Evolutionary conservation across 2,797 vertebrate species (phyloP).

Genomic region (Alectoris magna): DNA sequence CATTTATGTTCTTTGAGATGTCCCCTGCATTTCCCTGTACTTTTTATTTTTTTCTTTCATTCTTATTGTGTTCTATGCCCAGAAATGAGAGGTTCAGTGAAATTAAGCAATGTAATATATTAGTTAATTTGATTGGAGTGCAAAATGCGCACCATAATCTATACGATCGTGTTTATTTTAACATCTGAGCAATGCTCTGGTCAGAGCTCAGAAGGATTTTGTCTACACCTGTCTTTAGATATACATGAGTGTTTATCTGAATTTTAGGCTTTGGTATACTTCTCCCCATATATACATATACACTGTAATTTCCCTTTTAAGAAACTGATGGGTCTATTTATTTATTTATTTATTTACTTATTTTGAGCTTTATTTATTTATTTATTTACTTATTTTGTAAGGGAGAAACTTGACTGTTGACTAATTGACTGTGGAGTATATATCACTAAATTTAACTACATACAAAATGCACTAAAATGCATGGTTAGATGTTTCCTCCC

Average conservation of each 20-base stretch:
- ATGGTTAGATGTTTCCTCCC: not conserved
- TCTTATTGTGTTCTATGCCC: not conserved
- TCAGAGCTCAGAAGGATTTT: not conserved
- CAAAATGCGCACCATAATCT: not conserved
- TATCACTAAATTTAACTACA: not conserved
- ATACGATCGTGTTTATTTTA: not conserved
- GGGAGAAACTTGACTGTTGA: not conserved
- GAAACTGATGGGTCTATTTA: not conserved
- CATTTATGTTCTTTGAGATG: conserved; percentile 1
- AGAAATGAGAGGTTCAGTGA: not conserved
- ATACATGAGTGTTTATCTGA: not conserved
- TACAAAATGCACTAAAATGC: not conserved
- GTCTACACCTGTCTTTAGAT: not conserved
- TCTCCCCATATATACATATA: not conserved
- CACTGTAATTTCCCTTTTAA: not conserved
- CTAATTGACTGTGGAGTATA: not conserved
- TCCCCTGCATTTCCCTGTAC: conserved; percentile 24
- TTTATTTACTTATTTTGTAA: not conserved
- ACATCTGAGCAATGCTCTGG: not conserved
- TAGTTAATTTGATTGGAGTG: not conserved
- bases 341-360: not conserved
- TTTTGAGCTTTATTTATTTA: not conserved
- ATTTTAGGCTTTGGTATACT: not conserved
- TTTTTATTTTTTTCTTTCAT: not conserved
- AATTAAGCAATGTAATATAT: not conserved